Evolutionary conservation across 2,797 vertebrate genomes (phyloP), one percentile per base, ranked within the genome.

Genomic region (Mormyrus hasselquistii): DNA sequence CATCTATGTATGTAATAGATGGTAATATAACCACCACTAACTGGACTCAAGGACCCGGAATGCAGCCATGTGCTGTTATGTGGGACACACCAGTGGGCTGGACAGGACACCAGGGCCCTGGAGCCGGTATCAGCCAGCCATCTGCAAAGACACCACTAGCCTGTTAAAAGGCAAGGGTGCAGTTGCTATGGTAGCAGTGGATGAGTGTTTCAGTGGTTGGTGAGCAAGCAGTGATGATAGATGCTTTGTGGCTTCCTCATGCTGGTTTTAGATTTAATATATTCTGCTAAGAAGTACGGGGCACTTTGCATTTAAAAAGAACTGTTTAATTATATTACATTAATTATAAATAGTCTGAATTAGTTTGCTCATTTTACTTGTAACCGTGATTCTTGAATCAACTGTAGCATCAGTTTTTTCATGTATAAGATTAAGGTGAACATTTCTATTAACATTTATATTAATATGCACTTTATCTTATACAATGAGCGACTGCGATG

Each of bases 171-270:
- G 73, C 85, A 88, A 69, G 83, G 89, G 88, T 44, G 88, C 65
- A 87, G 91, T 92, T 92, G 88, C 90, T 86, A 91, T 90, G 89
- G 90, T 49, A 89, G 90, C 86, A 2, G 79, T 90, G 88, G 89
- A 90, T 90, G 88, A 92, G 82, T 79, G 89, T 91, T 92, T 91
- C 89, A 90, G 76, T 34, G 89, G 49, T 53, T 38, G 16, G 47
- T 3, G 16, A 50, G 25, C 55, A 49, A 73, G 38, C 57, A 25
- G 47, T 2, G 55, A 50, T 3, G 44, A 47, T 57, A 65, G 59
- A 79, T 59, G 76, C 3, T 22, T 7, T 38, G 19, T 14, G 29
- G 55, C 9, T 9, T 12, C 9, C n/a, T 34, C n/a, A 59, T 85
- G 25, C 14, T 59, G 9, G 9, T 34, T 25, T 25, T 65, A 38